A percentile compares a stretch with the other conserved stretches of the same genome.
These are phyloP conservation scores for Cynoglossus semilaevis DNA, from an alignment of 2,113 vertebrate genomes.

Conservation along the genomic window DNA sequence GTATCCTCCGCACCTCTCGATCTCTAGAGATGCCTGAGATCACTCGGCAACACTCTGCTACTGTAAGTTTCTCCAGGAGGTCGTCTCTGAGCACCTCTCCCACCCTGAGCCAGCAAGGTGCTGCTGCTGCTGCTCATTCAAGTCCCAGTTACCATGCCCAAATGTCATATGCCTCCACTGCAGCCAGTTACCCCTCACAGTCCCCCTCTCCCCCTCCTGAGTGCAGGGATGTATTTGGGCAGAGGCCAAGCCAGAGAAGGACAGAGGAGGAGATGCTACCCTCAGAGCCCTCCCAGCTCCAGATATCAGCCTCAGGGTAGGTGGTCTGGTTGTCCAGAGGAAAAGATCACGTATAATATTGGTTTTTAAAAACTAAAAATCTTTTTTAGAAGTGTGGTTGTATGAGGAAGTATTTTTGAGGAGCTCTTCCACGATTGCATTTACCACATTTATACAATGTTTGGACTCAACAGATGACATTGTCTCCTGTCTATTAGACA, in stretches of 20 bases:
- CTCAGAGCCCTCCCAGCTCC: conserved; percentile 89
- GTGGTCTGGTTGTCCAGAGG: conserved; percentile 64
- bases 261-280: conserved; percentile 92
- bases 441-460: too few relatives aligned
- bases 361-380: too few relatives aligned
- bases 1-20: conserved; percentile 85
- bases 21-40: conserved; percentile 91
- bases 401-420: too few relatives aligned
- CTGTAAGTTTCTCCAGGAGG: conserved; percentile 91
- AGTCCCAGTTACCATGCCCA: conserved; percentile 79
- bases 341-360: too few relatives aligned
- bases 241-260: conserved; percentile 88
- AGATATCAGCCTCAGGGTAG: conserved; percentile 95
- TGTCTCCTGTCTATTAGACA: too few relatives aligned
- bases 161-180: conserved; percentile 88
- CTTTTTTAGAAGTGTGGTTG: too few relatives aligned
- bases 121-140: conserved; percentile 74
- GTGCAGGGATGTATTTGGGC: conserved; percentile 90
- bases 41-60: conserved; percentile 87
- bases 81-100: conserved; percentile 90
- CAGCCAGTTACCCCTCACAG: conserved; percentile 89
- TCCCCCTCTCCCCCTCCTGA: conserved; percentile 84
- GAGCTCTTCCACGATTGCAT: too few relatives aligned
- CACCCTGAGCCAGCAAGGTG: conserved; percentile 79
- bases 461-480: too few relatives aligned